Evolutionary conservation across 2,888 invertebrate species (phyloP), one percentile per base, ranked within the genome.

Genomic region (Nebria brevicollis): DNA sequence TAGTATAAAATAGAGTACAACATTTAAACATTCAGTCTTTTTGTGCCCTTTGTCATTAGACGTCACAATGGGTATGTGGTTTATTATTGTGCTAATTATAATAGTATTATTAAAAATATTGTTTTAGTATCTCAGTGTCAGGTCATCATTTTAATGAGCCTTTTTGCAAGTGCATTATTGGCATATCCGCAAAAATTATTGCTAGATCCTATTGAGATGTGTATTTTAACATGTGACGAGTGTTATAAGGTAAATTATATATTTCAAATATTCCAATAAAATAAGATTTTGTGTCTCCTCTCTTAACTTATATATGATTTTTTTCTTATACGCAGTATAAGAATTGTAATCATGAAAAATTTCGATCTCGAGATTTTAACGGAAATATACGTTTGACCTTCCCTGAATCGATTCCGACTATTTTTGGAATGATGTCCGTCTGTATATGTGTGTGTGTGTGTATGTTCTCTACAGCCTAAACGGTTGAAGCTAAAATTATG

Each of bases 221-320:
- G 87, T 82, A 87, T 87, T 68, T 82, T 87, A 66, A 84, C 82
- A 20, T 87, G 87, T 77, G 86, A 86, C 78, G 82, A 84, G 13
- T 87, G 87, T 82, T 87, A 84, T 83, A 85, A 86, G 83, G 81
- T 81, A 41, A 74, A 13, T 54, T 54, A 54, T 8, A 11, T 54
- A 54, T 11, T 6, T 6, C 10, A 43, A 10, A 43, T 43, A 43
- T 54, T 8, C 7, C 54, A 2, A 34, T 34, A 34, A 34, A 34
- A 34, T 34, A 34, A 2, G 2, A 34, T 34, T 34, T 34, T 34
- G 34, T 20, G 20, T 1, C 20, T 20, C 20, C 20, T 20, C 20
- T 20, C 20, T 20, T n/a, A n/a, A n/a, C n/a, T n/a, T 20, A 20
- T 20, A 20, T 20, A 20, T 20, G 20, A 20, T 20, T 20, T 20